phyloP scores from a whole-genome alignment of 2,888 invertebrate genomes.

The Drosophila barbarae region DNA sequence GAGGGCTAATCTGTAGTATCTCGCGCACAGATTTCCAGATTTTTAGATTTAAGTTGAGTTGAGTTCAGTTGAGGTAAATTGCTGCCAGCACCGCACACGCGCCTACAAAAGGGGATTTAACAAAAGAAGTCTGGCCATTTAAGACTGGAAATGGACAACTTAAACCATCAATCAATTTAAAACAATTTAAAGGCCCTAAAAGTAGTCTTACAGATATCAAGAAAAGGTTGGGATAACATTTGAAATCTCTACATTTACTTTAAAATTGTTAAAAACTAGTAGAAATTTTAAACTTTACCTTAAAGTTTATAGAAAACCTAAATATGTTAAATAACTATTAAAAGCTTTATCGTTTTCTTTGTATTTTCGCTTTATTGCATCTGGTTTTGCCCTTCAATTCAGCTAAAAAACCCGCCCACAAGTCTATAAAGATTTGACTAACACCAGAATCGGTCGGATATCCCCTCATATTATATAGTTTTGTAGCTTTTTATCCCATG shows the following conservation, averaged over 20 bases:
- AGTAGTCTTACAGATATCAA: not conserved
- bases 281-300: no score
- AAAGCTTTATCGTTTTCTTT: not conserved
- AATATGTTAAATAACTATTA: not conserved
- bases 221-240: not conserved
- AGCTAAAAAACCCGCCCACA: conserved; percentile 1
- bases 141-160: conserved; percentile 15
- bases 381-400: conserved; percentile 6
- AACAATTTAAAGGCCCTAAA: conserved; percentile 10
- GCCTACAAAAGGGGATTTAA: conserved; percentile 10
- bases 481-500: not conserved
- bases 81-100: conserved; percentile 20
- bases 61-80: conserved; percentile 23
- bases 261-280: not conserved
- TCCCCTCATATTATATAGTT: not conserved
- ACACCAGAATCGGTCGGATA: conserved; percentile 10
- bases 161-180: conserved; percentile 34
- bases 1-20: conserved; percentile 39
- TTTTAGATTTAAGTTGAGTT: conserved; percentile 30
- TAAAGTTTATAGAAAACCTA: no score
- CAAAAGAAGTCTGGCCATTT: conserved; percentile 25
- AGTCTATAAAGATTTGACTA: not conserved
- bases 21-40: conserved; percentile 35
- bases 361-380: conserved; percentile 1
- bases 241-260: not conserved